Evolutionary conservation across 2,797 vertebrate genomes (phyloP).

Genomic region (Pantherophis alleghaniensis): DNA sequence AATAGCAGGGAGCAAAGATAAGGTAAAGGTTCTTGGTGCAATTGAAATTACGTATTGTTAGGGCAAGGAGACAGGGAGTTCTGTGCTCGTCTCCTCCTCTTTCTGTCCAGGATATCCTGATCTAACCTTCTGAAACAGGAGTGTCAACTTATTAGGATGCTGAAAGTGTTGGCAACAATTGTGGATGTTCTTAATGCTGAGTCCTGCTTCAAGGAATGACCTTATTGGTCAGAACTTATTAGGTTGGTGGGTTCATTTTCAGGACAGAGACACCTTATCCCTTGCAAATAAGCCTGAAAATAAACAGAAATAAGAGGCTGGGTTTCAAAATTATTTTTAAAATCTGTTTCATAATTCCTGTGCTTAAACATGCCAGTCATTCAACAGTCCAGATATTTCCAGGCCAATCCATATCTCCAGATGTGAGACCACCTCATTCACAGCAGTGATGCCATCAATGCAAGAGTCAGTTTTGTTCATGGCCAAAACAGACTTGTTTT

Average conservation of each 20-base stretch:
- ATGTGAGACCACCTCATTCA: not conserved
- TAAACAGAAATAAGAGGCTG: slow-evolving; percentile 43
- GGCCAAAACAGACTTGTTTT: not conserved
- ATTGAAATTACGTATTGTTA: not conserved
- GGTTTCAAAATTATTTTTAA: slow-evolving; percentile 56
- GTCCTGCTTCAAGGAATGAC: slow-evolving; percentile 37
- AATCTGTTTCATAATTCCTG: slow-evolving; percentile 40
- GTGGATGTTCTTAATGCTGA: slow-evolving; percentile 46
- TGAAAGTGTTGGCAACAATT: slow-evolving; percentile 37
- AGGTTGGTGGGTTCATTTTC: slow-evolving; percentile 45
- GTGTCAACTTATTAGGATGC: slow-evolving; percentile 36
- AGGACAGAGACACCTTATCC: slow-evolving; percentile 35
- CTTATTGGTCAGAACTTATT: slow-evolving; percentile 24
- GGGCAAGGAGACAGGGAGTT: not conserved
- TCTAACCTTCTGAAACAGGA: slow-evolving; percentile 17
- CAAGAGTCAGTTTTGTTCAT: not conserved
- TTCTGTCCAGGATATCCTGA: slow-evolving; percentile 15
- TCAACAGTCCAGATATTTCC: not conserved
- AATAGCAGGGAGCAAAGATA: not conserved
- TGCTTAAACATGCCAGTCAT: slow-evolving; percentile 5
- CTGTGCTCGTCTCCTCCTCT: not conserved
- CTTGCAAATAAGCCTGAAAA: slow-evolving; percentile 45
- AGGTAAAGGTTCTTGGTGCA: not conserved
- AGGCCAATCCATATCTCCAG: not conserved
- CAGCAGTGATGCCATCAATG: not conserved